Conservation (phyloP, 2,113 vertebrate species). For the Ictidomys tridecemlineatus region DNA sequence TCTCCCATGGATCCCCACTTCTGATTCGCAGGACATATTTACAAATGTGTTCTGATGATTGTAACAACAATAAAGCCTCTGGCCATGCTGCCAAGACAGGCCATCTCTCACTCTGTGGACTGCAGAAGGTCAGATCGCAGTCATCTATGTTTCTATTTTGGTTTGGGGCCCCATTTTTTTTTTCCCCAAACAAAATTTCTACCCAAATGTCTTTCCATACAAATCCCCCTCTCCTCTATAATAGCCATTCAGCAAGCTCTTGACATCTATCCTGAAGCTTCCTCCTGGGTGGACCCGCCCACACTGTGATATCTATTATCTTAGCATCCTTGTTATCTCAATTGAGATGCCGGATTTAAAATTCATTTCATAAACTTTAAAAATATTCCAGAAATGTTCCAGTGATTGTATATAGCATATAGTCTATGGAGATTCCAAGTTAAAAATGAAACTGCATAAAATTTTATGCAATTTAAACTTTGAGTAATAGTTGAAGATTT, state of each 20-base stretch:
- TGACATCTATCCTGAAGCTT: not conserved
- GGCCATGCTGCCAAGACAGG: not conserved
- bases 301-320: not conserved
- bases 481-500: conserved; percentile 21
- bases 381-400: not conserved
- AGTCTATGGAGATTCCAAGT: not conserved
- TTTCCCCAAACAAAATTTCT: not conserved
- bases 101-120: not conserved
- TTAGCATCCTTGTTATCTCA: not conserved
- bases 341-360: not conserved
- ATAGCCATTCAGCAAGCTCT: not conserved
- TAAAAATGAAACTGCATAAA: conserved; percentile 31
- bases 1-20: not conserved
- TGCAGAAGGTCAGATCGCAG: not conserved
- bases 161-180: not conserved
- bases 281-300: not conserved
- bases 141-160: not conserved
- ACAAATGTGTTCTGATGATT: not conserved
- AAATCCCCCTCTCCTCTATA: not conserved
- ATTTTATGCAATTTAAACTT: conserved; percentile 36
- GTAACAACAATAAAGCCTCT: not conserved
- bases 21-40: not conserved
- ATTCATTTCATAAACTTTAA: not conserved
- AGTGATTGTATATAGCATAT: not conserved
- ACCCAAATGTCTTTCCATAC: not conserved